Percentiles rank a stretch among this genome's conserved stretches.
Evolutionary conservation across 2,888 invertebrate genomes (phyloP).

Genomic region (Beris morrisii): DNA sequence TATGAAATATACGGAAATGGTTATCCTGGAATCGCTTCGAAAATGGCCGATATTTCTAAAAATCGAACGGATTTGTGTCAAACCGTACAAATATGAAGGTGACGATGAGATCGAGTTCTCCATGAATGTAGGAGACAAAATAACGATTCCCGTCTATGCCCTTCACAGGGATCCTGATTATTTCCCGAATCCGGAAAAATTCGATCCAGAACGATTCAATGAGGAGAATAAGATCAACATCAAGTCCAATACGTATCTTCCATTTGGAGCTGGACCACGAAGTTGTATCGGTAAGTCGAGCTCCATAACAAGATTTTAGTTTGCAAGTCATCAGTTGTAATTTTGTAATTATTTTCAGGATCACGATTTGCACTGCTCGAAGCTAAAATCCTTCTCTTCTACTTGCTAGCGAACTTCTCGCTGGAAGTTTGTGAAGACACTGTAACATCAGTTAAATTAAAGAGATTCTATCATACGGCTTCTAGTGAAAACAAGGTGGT

Average conservation of each 20-base stretch:
- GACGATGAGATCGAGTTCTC: slow-evolving; percentile 37
- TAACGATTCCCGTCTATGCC: slow-evolving; percentile 48
- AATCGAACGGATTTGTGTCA: slow-evolving; percentile 58
- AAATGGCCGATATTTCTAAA: slow-evolving; percentile 57
- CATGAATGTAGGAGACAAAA: slow-evolving; percentile 29
- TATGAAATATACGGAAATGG: slow-evolving; percentile 66
- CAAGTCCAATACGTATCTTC: slow-evolving; percentile 52
- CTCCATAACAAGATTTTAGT: too few relatives aligned
- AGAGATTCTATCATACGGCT: neutral
- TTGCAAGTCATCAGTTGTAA: too few relatives aligned
- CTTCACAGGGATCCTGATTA: slow-evolving; percentile 56
- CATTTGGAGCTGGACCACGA: slow-evolving; percentile 60
- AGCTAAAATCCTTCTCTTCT: slow-evolving; percentile 30
- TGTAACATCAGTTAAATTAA: slow-evolving; percentile 31
- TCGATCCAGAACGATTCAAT: slow-evolving; percentile 59
- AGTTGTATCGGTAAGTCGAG: slow-evolving; percentile 56
- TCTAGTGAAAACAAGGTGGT: slow-evolving; percentile 41
- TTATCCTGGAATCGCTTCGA: slow-evolving; percentile 60
- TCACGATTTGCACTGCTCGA: slow-evolving; percentile 37
- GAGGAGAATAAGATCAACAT: slow-evolving; percentile 57
- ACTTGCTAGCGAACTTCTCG: slow-evolving; percentile 31
- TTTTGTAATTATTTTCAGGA: slow-evolving; percentile 24
- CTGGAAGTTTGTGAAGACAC: slow-evolving; percentile 32
- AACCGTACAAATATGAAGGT: slow-evolving; percentile 54
- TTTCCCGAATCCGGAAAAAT: slow-evolving; percentile 57